Base-by-base conservation (phyloP, 2,888 invertebrate species). In the Heliconius ethilla region DNA sequence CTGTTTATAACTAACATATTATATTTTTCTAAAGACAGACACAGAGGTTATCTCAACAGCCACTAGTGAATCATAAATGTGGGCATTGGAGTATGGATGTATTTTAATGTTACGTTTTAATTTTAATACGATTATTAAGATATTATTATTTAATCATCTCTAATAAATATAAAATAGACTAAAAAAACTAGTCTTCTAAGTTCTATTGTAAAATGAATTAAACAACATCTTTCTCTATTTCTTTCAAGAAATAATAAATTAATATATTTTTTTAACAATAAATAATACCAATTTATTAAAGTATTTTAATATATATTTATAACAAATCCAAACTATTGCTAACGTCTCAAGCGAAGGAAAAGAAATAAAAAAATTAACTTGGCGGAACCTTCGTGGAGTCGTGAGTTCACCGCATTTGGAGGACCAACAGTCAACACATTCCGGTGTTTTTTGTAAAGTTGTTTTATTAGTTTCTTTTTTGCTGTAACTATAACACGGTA, bases 351-450 rank as follows among this genome's bases (percentile, higher is more conserved):
- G 45, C 33, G 18, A 78, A 76, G 72, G 70, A 79, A 81, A 82
- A 83, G 85, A 83, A 80, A 81, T 70, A 81, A 72, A 80, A 73
- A 74, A 74, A 0, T 82, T 86, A 87, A 86, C 82, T 85, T 85
- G 86, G 85, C 85, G 87, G 86, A 87, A 86, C 86, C 82, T 80
- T 80, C 78, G 84, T n/a, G n/a, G n/a, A n/a, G n/a, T n/a, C 90
- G 91, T 91, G 90, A 92, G 88, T 89, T 84, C 88, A 86, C 82
- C 85, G 84, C 83, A 90, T 91, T 93, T 90, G 83, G 88, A 89
- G 74, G 80, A 81, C 74, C 85, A 80, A 85, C 86, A 86, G 81
- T 79, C 86, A 80, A 85, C 86, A 86, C 86, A 89, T 91, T 90
- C 89, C 87, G 74, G 75, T 67, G 75, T 40, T 65, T 78, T 79